A percentile compares a stretch with the other conserved stretches of the same genome.
phyloP scores from a whole-genome alignment of 2,797 vertebrate genomes.

The Gallinago stenura region DNA sequence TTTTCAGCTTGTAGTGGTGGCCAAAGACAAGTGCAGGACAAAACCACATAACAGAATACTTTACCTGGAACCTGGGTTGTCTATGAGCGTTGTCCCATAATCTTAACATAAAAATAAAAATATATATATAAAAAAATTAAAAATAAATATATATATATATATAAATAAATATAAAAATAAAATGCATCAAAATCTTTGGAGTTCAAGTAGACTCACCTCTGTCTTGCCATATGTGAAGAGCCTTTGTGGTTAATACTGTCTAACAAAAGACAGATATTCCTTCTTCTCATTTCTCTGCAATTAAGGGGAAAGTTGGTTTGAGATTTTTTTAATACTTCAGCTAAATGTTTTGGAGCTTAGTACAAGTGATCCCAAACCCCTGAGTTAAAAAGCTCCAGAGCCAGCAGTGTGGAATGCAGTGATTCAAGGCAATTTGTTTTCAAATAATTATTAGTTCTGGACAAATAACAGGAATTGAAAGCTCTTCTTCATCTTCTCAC shows the following conservation, averaged over 20 bases:
- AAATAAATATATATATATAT: not conserved
- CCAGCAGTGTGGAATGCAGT: not conserved
- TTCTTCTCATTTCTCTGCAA: not conserved
- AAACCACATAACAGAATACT: not conserved
- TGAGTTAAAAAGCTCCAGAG: not conserved
- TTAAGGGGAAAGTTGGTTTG: not conserved
- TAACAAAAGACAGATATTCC: not conserved
- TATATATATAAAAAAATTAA: not conserved
- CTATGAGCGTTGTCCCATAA: not conserved
- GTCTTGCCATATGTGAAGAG: not conserved
- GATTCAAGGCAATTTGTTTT: not conserved
- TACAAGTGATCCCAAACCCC: not conserved
- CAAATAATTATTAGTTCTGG: not conserved
- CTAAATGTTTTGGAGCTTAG: not conserved
- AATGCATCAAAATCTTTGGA: too few species aligned
- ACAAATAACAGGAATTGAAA: not conserved
- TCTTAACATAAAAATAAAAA: not conserved
- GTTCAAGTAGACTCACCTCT: not conserved
- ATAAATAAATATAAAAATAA: not conserved
- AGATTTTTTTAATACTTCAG: not conserved
- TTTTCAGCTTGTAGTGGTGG: not conserved
- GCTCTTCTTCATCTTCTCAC: not conserved
- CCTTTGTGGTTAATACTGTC: not conserved
- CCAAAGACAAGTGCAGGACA: not conserved
- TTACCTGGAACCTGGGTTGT: not conserved